A percentile compares a stretch with the other conserved stretches of the same genome.
Conservation (phyloP, 2,888 invertebrate species). For the Encarsia formosa region DNA sequence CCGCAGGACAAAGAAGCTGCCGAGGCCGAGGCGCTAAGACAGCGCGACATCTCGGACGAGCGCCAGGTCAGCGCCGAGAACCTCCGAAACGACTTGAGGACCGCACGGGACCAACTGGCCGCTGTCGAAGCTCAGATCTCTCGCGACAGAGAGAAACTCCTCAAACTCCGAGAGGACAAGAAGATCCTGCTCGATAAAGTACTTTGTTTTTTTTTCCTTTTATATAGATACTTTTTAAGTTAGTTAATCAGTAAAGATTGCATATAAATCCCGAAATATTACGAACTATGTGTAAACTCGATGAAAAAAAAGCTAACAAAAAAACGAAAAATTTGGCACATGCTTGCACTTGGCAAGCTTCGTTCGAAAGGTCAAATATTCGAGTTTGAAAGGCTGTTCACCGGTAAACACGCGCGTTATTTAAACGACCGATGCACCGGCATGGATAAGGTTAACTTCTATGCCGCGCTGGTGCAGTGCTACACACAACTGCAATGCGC, state of each 20-base stretch:
- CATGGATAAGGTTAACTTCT: too few species aligned
- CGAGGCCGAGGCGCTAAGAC: constrained; percentile 32
- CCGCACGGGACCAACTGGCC: constrained; percentile 36
- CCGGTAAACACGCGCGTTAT: too few species aligned
- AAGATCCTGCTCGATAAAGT: constrained; percentile 45
- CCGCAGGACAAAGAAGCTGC: constrained; percentile 41
- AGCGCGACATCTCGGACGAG: constrained; percentile 36
- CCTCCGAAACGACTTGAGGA: constrained; percentile 42
- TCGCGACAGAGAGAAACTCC: constrained; percentile 45
- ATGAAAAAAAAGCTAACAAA: too few species aligned
- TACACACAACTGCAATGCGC: constrained; percentile 21
- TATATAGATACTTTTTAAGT: background rate
- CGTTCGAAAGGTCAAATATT: too few species aligned
- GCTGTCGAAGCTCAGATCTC: constrained; percentile 43
- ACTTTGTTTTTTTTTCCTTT: background rate
- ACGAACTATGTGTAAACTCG: too few species aligned
- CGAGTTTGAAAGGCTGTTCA: too few species aligned
- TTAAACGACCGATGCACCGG: too few species aligned
- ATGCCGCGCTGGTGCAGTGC: background rate
- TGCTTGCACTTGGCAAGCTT: too few species aligned
- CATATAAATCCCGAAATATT: too few species aligned
- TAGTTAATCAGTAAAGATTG: background rate
- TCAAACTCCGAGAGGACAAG: constrained; percentile 46
- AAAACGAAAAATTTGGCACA: too few species aligned
- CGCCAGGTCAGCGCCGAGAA: constrained; percentile 40